Percentiles rank a stretch among this genome's conserved stretches.
phyloP scores from a whole-genome alignment of 1,140 invertebrate genomes.

The Homarus americanus region DNA sequence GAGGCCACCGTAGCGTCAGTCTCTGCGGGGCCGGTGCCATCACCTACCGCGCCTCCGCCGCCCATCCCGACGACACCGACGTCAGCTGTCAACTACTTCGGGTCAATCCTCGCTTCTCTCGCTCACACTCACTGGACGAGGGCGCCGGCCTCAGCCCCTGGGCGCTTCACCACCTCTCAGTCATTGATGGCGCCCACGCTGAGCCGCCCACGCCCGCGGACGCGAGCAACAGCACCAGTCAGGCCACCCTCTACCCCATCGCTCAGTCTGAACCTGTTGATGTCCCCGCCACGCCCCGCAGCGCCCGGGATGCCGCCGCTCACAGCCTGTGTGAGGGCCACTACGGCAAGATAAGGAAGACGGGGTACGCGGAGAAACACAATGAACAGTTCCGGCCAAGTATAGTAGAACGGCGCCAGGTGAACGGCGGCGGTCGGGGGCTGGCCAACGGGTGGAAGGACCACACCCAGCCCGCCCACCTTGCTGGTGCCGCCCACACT shows the following conservation, averaged over 20 bases:
- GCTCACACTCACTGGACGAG: slow-evolving; percentile 73
- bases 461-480: neutral
- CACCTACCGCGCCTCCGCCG: slow-evolving; percentile 35
- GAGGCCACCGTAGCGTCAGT: slow-evolving; percentile 63
- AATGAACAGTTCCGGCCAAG: slow-evolving; percentile 42
- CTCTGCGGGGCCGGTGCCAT: slow-evolving; percentile 50
- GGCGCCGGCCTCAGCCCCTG: slow-evolving; percentile 46
- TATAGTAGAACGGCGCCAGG: neutral
- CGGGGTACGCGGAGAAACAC: slow-evolving; percentile 21
- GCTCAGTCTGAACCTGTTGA: neutral
- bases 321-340: neutral
- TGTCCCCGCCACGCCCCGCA: neutral
- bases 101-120: slow-evolving; percentile 68
- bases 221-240: slow-evolving; percentile 24
- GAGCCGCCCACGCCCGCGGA: slow-evolving; percentile 21
- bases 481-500: neutral
- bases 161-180: slow-evolving; percentile 53
- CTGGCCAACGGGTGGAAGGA: slow-evolving; percentile 4
- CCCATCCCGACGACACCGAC: slow-evolving; percentile 67
- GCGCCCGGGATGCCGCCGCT: neutral
- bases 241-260: neutral
- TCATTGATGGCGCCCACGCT: slow-evolving; percentile 39
- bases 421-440: neutral
- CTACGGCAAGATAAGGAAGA: slow-evolving; percentile 28
- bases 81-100: slow-evolving; percentile 65